Evolutionary conservation across 2,113 vertebrate genomes (phyloP).

Genomic region (Periophthalmodon schlosseri): DNA sequence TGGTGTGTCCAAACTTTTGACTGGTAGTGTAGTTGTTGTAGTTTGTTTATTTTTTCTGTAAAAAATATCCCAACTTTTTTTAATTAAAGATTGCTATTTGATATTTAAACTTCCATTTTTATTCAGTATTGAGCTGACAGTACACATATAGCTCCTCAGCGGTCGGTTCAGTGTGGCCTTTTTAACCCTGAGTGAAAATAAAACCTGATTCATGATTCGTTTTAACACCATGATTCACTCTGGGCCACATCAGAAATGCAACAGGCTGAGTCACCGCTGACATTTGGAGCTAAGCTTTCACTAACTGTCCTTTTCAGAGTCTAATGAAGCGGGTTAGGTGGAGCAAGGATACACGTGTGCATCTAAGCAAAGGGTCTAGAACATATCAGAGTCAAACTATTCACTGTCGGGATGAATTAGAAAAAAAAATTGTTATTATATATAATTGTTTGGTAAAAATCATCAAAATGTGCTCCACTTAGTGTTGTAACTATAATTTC

Average conservation of each 20-base stretch:
- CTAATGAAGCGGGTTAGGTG: neutral
- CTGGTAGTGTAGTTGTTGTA: no score
- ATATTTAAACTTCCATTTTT: neutral
- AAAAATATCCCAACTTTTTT: neutral
- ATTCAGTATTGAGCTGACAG: neutral
- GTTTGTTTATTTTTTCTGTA: no score
- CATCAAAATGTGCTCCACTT: no score
- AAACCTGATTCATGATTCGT: constrained; percentile 21
- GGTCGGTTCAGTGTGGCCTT: constrained; percentile 87
- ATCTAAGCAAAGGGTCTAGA: neutral
- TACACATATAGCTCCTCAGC: constrained; percentile 79
- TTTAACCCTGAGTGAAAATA: constrained; percentile 75
- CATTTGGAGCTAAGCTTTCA: neutral
- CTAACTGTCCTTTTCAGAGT: neutral
- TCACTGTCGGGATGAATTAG: no score
- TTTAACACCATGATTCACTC: neutral
- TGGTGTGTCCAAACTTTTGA: no score
- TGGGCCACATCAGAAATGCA: neutral
- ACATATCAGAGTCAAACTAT: neutral
- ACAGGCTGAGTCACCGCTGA: constrained; percentile 2
- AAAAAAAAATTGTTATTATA: no score
- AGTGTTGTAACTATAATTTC: no score
- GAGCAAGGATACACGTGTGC: neutral
- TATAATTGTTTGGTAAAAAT: no score
- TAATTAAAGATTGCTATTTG: neutral